Conservation (phyloP, 2,797 vertebrate species). For the Epinephelus malabaricus region DNA sequence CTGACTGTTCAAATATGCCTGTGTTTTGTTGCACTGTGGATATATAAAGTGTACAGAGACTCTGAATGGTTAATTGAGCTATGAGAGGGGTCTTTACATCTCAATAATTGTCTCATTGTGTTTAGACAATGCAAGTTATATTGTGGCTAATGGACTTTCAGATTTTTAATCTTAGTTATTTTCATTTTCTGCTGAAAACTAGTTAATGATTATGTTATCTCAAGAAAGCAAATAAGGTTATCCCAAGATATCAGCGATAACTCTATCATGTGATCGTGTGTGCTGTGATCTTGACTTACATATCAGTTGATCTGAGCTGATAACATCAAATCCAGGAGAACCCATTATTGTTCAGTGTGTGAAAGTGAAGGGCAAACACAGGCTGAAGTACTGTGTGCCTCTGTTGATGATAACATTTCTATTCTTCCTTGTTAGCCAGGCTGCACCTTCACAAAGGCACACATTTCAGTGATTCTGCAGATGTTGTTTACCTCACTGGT, state of each 20-base stretch:
- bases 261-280: not conserved
- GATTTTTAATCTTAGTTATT: not conserved
- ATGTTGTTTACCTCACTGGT: not conserved
- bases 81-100: not conserved
- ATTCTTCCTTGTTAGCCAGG: not conserved
- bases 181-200: not conserved
- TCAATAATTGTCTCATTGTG: not conserved
- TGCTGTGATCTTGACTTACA: not conserved
- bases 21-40: not conserved
- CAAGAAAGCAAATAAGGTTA: not conserved
- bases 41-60: not conserved
- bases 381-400: constrained; percentile 9
- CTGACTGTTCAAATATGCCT: not conserved
- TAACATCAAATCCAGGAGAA: not conserved
- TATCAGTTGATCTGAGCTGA: constrained; percentile 1
- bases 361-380: constrained; percentile 22
- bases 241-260: too few species aligned
- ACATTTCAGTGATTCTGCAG: not conserved
- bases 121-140: not conserved
- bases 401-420: constrained; percentile 11
- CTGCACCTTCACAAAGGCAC: not conserved
- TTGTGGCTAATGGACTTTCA: not conserved
- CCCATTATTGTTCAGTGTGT: not conserved
- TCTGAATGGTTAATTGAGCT: not conserved
- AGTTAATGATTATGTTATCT: not conserved